phyloP scores from a whole-genome alignment of 37 sponge, comb jelly and placozoan genomes.

The Beroe forskalii region DNA sequence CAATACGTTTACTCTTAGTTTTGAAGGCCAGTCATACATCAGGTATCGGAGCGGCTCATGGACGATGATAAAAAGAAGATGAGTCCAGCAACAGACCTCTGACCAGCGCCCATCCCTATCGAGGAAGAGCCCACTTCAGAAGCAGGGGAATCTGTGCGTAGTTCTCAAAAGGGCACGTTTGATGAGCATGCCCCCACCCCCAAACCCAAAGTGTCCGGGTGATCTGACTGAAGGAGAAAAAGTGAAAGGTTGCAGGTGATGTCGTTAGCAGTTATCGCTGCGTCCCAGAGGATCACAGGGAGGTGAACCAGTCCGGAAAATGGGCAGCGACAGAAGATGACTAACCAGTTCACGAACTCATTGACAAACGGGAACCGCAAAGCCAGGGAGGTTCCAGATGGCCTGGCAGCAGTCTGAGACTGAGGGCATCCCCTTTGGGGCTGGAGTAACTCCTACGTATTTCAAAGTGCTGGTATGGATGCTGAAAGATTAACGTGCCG shows the following conservation, averaged over 20 bases:
- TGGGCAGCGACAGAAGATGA: not conserved
- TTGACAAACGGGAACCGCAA: not conserved
- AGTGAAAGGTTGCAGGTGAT: not conserved
- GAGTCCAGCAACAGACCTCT: no score
- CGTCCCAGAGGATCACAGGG: not conserved
- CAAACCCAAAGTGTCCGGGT: not conserved
- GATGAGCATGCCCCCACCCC: not conserved
- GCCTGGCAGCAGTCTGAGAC: not conserved
- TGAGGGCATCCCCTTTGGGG: no score
- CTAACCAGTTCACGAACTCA: not conserved
- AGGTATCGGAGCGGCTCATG: no score
- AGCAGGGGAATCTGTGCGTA: no score
- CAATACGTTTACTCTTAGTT: no score
- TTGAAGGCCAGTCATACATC: no score
- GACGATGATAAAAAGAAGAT: no score
- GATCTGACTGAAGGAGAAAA: not conserved
- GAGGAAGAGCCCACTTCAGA: no score
- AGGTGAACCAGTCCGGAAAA: not conserved
- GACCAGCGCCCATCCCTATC: no score
- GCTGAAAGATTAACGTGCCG: slow-evolving; percentile 47
- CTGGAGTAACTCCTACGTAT: no score
- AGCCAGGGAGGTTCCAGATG: not conserved
- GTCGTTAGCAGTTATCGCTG: not conserved
- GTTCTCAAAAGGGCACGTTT: no score
- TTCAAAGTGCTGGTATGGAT: slow-evolving; percentile 40